phyloP scores from a whole-genome alignment of 2,797 vertebrate genomes.

The Onychomys leucogaster region DNA sequence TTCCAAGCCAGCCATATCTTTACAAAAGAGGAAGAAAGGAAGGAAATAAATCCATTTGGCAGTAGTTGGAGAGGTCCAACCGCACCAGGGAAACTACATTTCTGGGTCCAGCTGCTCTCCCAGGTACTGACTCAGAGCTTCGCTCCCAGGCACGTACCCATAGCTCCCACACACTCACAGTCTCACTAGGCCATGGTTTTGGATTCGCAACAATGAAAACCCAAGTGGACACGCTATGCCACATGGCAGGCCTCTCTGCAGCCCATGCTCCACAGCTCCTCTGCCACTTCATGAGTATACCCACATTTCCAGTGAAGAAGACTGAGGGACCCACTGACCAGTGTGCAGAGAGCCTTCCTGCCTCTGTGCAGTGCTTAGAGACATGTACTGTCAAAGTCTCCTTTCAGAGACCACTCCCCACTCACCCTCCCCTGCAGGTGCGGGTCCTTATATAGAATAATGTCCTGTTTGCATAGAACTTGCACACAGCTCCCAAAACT shows the following conservation, averaged over 20 bases:
- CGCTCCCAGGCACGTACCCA: accelerated
- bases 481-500: background rate
- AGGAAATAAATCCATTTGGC: background rate
- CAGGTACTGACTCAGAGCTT: background rate
- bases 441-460: background rate
- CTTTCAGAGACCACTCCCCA: background rate
- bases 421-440: background rate
- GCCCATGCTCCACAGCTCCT: background rate
- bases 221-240: accelerated
- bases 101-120: background rate
- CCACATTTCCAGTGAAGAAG: background rate
- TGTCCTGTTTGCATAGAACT: background rate
- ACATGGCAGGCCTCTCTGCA: background rate
- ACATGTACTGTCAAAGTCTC: background rate
- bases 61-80: background rate
- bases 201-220: background rate
- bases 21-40: background rate
- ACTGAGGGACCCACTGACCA: background rate
- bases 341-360: background rate
- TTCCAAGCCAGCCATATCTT: background rate
- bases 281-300: background rate
- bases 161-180: accelerated
- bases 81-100: background rate
- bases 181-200: accelerated
- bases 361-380: accelerated